These are phyloP conservation scores for Lypha dubia DNA, from an alignment of 2,888 invertebrate genomes.

Conservation along the genomic window DNA sequence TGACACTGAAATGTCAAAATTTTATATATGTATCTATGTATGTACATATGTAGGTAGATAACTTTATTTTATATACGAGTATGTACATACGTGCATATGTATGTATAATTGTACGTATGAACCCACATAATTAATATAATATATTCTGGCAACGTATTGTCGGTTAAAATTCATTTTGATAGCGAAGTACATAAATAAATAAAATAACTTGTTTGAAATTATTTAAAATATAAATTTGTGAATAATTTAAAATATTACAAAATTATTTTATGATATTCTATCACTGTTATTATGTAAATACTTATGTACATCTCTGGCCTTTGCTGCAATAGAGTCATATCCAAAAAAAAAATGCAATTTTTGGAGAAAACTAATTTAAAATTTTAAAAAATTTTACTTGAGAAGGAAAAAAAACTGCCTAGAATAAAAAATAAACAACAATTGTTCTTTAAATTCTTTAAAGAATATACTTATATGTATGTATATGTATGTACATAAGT, in stretches of 20 bases:
- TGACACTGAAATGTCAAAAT: constrained; percentile 57
- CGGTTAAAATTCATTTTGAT: neutral
- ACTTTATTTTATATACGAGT: neutral
- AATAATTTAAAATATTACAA: constrained; percentile 7
- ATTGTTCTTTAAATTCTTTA: too few relatives aligned
- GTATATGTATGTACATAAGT: too few relatives aligned
- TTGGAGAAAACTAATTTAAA: too few relatives aligned
- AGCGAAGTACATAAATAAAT: neutral
- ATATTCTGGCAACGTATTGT: constrained; percentile 30
- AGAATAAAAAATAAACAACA: too few relatives aligned
- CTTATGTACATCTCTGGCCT: too few relatives aligned
- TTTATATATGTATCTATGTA: constrained; percentile 1
- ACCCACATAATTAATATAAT: constrained; percentile 13
- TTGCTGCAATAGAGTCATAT: too few relatives aligned
- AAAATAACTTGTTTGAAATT: constrained; percentile 4
- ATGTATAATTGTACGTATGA: neutral
- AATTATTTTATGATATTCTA: constrained; percentile 25
- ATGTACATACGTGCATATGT: neutral
- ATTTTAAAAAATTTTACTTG: too few relatives aligned
- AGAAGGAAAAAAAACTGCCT: too few relatives aligned
- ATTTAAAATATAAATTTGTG: neutral
- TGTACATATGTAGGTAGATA: neutral
- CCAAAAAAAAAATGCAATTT: too few relatives aligned
- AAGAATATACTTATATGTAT: too few relatives aligned
- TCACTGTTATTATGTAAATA: neutral